These are phyloP conservation scores for Theonella swinhoei DNA, from an alignment of 37 sponge, comb jelly and placozoan species.

Conservation along the genomic window DNA sequence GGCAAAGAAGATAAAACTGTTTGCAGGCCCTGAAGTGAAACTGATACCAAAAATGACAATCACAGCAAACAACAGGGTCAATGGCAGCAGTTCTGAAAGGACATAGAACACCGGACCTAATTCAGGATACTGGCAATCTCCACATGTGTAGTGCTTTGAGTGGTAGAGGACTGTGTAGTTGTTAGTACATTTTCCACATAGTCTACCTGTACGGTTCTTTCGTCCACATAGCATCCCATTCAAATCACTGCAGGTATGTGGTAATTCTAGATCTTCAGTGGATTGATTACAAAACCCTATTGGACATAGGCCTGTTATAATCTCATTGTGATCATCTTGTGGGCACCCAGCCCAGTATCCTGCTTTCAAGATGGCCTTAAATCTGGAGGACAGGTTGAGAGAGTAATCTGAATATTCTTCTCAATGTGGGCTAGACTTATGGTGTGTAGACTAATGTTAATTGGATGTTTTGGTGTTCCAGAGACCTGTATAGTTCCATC, in stretches of 20 bases:
- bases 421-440: neutral
- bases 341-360: slow-evolving; percentile 63
- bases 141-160: slow-evolving; percentile 22
- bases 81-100: slow-evolving; percentile 37
- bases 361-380: slow-evolving; percentile 5
- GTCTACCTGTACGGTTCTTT: slow-evolving; percentile 14
- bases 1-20: slow-evolving; percentile 39
- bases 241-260: neutral
- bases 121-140: neutral
- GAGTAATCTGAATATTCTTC: neutral
- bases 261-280: neutral
- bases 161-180: slow-evolving; percentile 38
- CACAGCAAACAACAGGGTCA: slow-evolving; percentile 22
- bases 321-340: neutral
- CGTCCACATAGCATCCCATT: slow-evolving; percentile 23
- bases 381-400: slow-evolving; percentile 19
- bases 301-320: slow-evolving; percentile 37
- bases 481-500: neutral
- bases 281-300: slow-evolving; percentile 16
- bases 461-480: neutral
- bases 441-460: neutral
- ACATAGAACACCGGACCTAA: slow-evolving; percentile 16
- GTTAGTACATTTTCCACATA: slow-evolving; percentile 30
- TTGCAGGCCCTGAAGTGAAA: slow-evolving; percentile 27
- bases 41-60: slow-evolving; percentile 21